Base-by-base conservation (phyloP, 1,140 invertebrate species). In the Bombus waltoni region DNA sequence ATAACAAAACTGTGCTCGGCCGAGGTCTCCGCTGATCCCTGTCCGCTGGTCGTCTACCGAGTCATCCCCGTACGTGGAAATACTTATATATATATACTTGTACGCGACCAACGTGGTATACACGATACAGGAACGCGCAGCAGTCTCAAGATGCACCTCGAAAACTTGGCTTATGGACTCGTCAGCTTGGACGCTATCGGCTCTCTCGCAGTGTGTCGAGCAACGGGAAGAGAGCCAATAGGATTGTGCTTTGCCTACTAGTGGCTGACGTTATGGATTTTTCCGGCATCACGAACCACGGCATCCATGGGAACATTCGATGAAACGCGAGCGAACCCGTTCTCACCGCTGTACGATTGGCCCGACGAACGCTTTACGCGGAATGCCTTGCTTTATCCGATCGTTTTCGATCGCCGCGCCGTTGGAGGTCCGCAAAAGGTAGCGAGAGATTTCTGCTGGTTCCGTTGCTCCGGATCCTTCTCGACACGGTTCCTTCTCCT, bases 161-260 rank as follows among this genome's bases (percentile, higher is more conserved):
- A 89, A 89, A 81, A 83, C 87, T 88, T 87, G 88, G 87, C 71
- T 66, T 89, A 86, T 77, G 57, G 83, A 71, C 47, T 65, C 66
- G 38, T 38, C 9, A 65, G 62, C 32, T 13, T 18, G 47, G 53
- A 75, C 78, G 22, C 65, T 83, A 70, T 83, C 66, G 35, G 73
- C 65, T 87, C 66, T 42, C 86, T 78, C 77, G 81, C 62, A 53
- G 22, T n/a, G 57, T 75, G 74, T 25, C 81, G 74, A 72, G n/a
- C 73, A 66, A 81, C 88, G 90, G 92, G 90, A 93, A 86, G 85
- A 77, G 78, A 92, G 91, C 91, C 92, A 93, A 92, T 93, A 86
- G 75, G 88, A 91, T 92, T 93, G 92, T 93, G 90, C 93, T 91
- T 93, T 92, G 93, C 90, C 89, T 93, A 93, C 93, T 91, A 91